Evolutionary conservation across 2,113 vertebrate genomes (phyloP), one percentile per base, ranked within the genome.

Genomic region (Albula glossodonta): DNA sequence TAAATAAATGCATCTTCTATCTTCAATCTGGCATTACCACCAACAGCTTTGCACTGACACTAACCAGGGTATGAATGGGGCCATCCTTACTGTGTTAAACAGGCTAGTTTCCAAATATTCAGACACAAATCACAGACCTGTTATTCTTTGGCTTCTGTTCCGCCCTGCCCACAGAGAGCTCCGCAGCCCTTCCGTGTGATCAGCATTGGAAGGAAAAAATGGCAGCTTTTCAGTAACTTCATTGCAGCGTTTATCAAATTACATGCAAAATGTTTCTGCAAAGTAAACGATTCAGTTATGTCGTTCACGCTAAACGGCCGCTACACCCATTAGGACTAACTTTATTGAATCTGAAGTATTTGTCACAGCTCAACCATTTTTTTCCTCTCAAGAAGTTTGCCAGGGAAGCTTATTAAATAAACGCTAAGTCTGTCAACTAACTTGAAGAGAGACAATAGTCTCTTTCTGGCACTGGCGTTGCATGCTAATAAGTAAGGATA

Each of bases 281-380:
- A 41, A 82, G 11, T 60, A 17, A 60, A 41, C 51, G 52, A 31
- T 51, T 57, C 49, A 57, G 53, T 63, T 60, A 83, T 83, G 53
- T 53, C 81, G 13, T 83, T 83, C 81, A 83, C 53, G 22, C 52
- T 83, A 53, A 81, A 81, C 17, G 22, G 60, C 22, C 5, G 5
- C 15, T 22, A n/a, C 60, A 83, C 60, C 56, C n/a, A 83, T 83
- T 60, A 56, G 22, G 48, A 83, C 60, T 83, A 48, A 48, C 15
- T 51, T 70, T 70, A 83, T 83, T 70, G 60, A 83, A 83, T 83
- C 49, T 83, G 57, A 12, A 49, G 82, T 31, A 70, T 70, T 70
- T 66, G 41, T 25, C 70, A 1, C 41, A 48, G 60, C 19, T 25
- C 22, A 51, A 49, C 25, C 48, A 19, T 83, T 13, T 57, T 13